Evolutionary conservation across 2,113 vertebrate genomes (phyloP).

Genomic region (Tautogolabrus adspersus): DNA sequence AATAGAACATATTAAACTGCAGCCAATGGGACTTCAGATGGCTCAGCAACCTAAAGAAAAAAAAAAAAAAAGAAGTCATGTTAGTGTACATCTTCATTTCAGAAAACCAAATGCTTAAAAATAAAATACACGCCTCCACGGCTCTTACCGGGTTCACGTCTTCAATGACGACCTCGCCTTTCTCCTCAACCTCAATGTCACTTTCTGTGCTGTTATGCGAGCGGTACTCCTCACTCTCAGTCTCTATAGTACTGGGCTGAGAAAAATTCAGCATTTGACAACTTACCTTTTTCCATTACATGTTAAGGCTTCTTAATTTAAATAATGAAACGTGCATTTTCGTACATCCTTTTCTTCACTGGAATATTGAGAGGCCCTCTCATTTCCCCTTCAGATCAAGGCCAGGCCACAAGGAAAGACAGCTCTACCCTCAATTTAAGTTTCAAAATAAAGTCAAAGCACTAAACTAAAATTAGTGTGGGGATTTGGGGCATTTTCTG

Average conservation of each 20-base stretch:
- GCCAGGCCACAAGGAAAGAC: neutral
- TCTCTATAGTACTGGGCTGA: constrained; percentile 81
- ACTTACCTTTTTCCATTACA: neutral
- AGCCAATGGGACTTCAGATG: constrained; percentile 16
- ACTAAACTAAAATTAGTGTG: neutral
- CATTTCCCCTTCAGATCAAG: neutral
- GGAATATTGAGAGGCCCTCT: neutral
- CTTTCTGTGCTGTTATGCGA: constrained; percentile 84
- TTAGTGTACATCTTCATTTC: too few relatives aligned
- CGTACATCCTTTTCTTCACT: too few relatives aligned
- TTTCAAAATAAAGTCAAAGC: neutral
- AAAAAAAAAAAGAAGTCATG: neutral
- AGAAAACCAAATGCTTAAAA: neutral
- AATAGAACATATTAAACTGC: constrained; percentile 47
- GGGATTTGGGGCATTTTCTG: neutral
- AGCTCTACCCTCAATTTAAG: neutral
- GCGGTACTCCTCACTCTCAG: constrained; percentile 84
- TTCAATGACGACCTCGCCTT: constrained; percentile 60
- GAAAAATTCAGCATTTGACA: neutral
- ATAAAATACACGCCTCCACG: too few relatives aligned
- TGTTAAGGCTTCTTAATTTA: too few relatives aligned
- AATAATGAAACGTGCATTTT: too few relatives aligned
- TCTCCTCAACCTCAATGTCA: constrained; percentile 81
- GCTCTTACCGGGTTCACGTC: constrained; percentile 68
- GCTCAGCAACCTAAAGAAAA: constrained; percentile 32